Conservation (phyloP, 2,797 vertebrate species). For the Australoheros facetus region DNA sequence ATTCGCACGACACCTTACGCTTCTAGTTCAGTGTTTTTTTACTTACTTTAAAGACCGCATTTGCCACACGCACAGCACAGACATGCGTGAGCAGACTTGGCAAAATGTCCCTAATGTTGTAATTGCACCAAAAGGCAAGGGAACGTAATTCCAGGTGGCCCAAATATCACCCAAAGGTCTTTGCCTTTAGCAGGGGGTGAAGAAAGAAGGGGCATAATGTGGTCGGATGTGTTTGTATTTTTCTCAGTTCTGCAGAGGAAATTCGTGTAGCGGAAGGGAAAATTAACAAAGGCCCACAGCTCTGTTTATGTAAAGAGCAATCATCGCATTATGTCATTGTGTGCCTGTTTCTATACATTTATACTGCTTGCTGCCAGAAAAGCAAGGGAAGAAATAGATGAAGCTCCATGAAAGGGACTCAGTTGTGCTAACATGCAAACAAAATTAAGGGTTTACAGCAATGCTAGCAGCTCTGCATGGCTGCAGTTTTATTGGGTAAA, state of each 20-base stretch:
- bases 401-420: background rate
- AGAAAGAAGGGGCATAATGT: conserved; percentile 26
- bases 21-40: background rate
- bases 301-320: conserved; percentile 4
- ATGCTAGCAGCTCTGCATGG: too few relatives aligned
- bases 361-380: background rate
- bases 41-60: conserved; percentile 9
- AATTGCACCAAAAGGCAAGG: conserved; percentile 42
- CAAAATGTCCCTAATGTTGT: conserved; percentile 17
- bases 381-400: background rate
- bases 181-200: background rate
- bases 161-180: conserved; percentile 39
- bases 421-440: background rate
- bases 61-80: conserved; percentile 7
- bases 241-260: conserved; percentile 14
- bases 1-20: conserved; percentile 21
- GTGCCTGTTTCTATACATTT: conserved; percentile 12
- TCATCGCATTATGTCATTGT: conserved; percentile 23
- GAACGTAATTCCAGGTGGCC: conserved; percentile 30
- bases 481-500: too few relatives aligned
- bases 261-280: background rate
- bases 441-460: too few relatives aligned
- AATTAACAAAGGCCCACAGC: conserved; percentile 1
- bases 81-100: conserved; percentile 16
- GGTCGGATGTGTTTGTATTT: conserved; percentile 19